These are phyloP conservation scores for Poeciliopsis gracilis DNA, from an alignment of 2,797 vertebrate species.

Conservation along the genomic window DNA sequence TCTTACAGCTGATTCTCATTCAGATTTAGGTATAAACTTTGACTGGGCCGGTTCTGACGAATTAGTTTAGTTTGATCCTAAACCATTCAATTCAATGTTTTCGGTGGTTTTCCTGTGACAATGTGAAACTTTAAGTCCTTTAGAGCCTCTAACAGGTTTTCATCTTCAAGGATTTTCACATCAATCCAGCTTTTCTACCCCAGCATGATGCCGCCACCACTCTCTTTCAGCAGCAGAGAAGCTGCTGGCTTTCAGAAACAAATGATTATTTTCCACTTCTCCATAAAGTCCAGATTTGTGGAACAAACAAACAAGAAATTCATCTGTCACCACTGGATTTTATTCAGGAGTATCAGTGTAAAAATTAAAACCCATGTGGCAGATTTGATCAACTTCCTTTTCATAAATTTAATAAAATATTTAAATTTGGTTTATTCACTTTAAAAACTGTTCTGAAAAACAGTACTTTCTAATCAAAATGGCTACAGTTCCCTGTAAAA, in stretches of 20 bases:
- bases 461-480: neutral
- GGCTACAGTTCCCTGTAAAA: neutral
- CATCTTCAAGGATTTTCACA: neutral
- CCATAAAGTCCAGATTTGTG: neutral
- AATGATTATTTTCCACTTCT: neutral
- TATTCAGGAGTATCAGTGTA: neutral
- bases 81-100: neutral
- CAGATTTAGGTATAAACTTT: neutral
- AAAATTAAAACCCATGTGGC: neutral
- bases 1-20: neutral
- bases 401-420: neutral
- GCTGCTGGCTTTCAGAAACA: neutral
- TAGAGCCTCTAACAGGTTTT: neutral
- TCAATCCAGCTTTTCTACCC: neutral
- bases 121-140: neutral
- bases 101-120: neutral
- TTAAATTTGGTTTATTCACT: neutral
- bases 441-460: neutral
- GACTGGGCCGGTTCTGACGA: neutral
- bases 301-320: neutral
- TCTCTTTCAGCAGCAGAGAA: neutral
- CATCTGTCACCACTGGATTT: neutral
- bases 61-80: neutral
- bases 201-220: neutral
- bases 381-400: neutral